A percentile compares a stretch with the other conserved stretches of the same genome.
Conservation (phyloP, 2,113 vertebrate genomes). For the Mirza zaza region DNA sequence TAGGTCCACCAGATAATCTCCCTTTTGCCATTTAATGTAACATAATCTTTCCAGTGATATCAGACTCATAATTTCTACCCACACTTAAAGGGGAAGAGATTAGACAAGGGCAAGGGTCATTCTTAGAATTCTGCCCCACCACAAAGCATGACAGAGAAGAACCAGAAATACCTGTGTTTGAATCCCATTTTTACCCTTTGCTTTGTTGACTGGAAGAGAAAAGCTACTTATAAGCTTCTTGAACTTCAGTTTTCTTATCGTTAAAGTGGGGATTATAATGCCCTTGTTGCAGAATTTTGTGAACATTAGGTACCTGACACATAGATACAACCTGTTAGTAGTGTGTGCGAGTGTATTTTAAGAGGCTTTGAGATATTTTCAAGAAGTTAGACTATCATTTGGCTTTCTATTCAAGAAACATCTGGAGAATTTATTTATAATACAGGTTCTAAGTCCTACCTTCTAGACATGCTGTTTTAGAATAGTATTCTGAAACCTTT, state of each 20-base stretch:
- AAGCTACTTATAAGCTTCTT: neutral
- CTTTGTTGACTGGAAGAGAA: slow-evolving; percentile 27
- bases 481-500: slow-evolving; percentile 2
- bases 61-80: neutral
- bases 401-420: slow-evolving; percentile 10
- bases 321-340: neutral
- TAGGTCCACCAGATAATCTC: neutral
- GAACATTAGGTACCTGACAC: neutral
- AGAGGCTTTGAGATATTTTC: neutral
- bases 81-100: neutral
- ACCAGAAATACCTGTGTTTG: neutral
- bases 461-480: neutral
- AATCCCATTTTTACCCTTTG: slow-evolving; percentile 44
- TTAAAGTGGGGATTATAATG: slow-evolving; percentile 16
- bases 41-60: neutral
- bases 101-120: neutral
- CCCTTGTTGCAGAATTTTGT: neutral
- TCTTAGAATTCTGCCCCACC: slow-evolving; percentile 7
- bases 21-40: neutral
- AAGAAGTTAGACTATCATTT: slow-evolving; percentile 29
- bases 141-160: neutral
- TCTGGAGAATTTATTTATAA: slow-evolving; percentile 13
- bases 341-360: neutral
- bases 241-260: slow-evolving; percentile 34
- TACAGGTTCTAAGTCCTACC: neutral